Evolutionary conservation across 2,113 vertebrate genomes (phyloP).

Genomic region (Oryzias curvinotus): DNA sequence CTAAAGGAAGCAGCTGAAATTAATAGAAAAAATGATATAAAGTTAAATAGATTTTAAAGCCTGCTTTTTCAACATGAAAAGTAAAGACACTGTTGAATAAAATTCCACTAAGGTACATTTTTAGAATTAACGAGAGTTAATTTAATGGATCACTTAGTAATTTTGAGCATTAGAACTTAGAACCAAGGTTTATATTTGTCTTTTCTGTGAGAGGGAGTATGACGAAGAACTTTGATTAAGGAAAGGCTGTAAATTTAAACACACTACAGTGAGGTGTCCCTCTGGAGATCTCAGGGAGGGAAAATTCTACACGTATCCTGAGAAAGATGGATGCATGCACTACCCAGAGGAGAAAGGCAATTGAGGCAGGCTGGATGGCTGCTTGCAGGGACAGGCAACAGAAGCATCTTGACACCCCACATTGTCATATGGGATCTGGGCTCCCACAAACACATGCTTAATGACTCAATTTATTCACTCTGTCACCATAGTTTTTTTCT

Average conservation of each 20-base stretch:
- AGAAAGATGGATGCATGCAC: constrained; percentile 81
- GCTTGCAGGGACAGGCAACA: constrained; percentile 91
- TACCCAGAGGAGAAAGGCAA: constrained; percentile 91
- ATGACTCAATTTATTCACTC: constrained; percentile 95
- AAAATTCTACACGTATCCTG: constrained; percentile 50
- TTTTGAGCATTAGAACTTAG: too few species aligned
- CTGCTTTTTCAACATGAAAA: too few species aligned
- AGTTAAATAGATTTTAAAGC: too few species aligned
- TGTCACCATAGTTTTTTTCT: constrained; percentile 77
- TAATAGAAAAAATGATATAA: too few species aligned
- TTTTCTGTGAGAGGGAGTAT: too few species aligned
- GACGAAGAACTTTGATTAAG: constrained; percentile 16
- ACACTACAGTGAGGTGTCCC: constrained; percentile 27
- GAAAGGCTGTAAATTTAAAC: constrained; percentile 41
- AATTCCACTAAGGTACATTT: too few species aligned
- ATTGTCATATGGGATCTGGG: constrained; percentile 94
- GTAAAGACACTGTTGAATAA: too few species aligned
- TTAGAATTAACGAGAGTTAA: too few species aligned
- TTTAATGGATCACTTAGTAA: too few species aligned
- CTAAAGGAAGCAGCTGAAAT: too few species aligned
- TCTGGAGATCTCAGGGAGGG: constrained; percentile 25
- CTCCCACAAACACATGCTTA: constrained; percentile 97
- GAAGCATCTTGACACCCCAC: constrained; percentile 77
- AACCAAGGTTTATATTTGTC: too few species aligned
- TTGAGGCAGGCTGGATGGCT: constrained; percentile 97